Evolutionary conservation across 92 coral and sea anemone species (phyloP).

Genomic region (Heteractis magnifica): DNA sequence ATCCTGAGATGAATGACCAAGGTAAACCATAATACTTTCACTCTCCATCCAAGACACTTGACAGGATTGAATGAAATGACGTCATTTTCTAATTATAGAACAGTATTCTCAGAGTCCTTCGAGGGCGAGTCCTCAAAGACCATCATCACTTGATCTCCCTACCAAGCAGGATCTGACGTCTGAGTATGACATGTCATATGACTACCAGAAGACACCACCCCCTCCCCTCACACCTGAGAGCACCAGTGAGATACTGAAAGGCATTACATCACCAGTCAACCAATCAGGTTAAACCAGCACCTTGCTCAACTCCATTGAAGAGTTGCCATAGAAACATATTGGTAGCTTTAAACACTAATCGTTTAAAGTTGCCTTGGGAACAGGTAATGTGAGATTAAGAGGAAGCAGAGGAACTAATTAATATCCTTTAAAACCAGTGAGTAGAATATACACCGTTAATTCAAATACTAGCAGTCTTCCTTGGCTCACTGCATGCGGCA

Average conservation of each 20-base stretch:
- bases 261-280: conserved; percentile 24
- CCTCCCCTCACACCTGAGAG: conserved; percentile 65
- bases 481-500: no score
- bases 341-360: neutral
- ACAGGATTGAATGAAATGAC: neutral
- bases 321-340: conserved; percentile 6
- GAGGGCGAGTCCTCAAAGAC: conserved; percentile 20
- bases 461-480: no score
- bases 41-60: neutral
- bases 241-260: conserved; percentile 51
- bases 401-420: no score
- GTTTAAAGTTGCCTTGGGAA: neutral
- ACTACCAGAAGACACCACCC: conserved; percentile 23
- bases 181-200: conserved; percentile 14
- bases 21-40: conserved; percentile 28
- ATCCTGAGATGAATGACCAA: conserved; percentile 40
- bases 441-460: no score
- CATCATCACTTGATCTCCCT: conserved; percentile 38
- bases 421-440: no score
- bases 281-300: conserved; percentile 6
- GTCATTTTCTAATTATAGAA: conserved; percentile 10
- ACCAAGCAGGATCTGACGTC: conserved; percentile 37
- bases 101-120: conserved; percentile 13
- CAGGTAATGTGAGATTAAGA: no score
- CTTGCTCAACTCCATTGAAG: neutral